Percentiles rank a stretch among this genome's conserved stretches.
Conservation (phyloP, 1,140 invertebrate species). For the Drosophila tropicalis region DNA sequence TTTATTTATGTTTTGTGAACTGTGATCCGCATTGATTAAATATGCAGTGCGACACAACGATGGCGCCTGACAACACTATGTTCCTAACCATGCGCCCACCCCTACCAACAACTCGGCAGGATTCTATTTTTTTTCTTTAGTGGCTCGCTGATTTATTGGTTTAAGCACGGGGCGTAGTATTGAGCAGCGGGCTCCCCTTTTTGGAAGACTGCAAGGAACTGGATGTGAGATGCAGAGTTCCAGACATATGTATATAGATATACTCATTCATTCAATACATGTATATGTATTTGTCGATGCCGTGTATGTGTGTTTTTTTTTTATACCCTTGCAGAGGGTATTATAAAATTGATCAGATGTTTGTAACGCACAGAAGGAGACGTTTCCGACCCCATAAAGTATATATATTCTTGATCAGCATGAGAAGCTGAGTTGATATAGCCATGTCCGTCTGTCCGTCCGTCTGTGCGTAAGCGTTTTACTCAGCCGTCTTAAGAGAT, state of each 20-base stretch:
- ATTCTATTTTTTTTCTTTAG: constrained; percentile 35
- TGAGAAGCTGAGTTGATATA: too few relatives aligned
- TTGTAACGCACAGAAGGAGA: too few relatives aligned
- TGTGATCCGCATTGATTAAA: constrained; percentile 70
- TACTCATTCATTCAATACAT: constrained; percentile 13
- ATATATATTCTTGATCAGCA: too few relatives aligned
- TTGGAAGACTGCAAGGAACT: too few relatives aligned
- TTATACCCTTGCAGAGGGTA: too few relatives aligned
- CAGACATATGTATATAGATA: constrained; percentile 38
- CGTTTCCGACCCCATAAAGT: too few relatives aligned
- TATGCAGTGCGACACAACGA: constrained; percentile 53
- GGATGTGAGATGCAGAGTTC: constrained; percentile 65
- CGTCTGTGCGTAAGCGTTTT: too few relatives aligned
- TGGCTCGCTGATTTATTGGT: constrained; percentile 77
- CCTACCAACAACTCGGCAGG: neutral
- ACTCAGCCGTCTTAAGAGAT: too few relatives aligned
- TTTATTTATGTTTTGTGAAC: constrained; percentile 73
- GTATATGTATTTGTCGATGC: constrained; percentile 1
- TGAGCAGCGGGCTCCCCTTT: too few relatives aligned
- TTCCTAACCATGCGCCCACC: neutral
- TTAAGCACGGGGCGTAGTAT: constrained; percentile 61
- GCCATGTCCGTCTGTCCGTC: too few relatives aligned
- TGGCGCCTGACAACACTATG: constrained; percentile 70
- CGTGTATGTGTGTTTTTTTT: constrained; percentile 16
- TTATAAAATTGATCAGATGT: too few relatives aligned